Base-by-base conservation (phyloP, 2,113 vertebrate species). In the Hyla sarda region DNA sequence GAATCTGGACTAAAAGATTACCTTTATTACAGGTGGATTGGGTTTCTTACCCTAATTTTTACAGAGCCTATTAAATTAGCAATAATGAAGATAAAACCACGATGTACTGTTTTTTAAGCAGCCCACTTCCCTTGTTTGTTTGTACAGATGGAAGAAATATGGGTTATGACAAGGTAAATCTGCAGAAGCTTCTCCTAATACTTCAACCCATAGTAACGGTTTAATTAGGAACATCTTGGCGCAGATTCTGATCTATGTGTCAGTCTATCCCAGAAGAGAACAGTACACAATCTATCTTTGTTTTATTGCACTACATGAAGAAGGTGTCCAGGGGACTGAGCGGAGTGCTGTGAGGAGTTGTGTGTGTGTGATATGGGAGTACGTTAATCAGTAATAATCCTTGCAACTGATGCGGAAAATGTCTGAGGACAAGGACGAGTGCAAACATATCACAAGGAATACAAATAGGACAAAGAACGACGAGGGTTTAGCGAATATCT, bases 211-310 rank as follows among this genome's bases (percentile, higher is more conserved):
- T 92, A 90, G 93, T 92, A 93, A 93, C 89, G 87, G 91, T 90
- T 92, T 94, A 94, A 95, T 94, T 94, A 94, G 91, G 84, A 91
- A 90, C 90, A 87, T 91, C 90, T 92, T 92, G 92, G 93, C 92
- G 92, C 90, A 76, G 73, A 92, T 92, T 91, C 92, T 89, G 92
- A 92, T 92, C 90, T 92, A 88, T 91, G 94, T 94, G 93, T 91
- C 91, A 90, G 93, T 93, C 94, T 93, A 93, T 93, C 94, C 91
- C 92, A 93, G 91, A 92, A 90, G 93, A 93, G 91, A 94, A 93
- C 91, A 92, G 91, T 92, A 91, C 90, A 88, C 92, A 93, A 96
- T 96, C 94, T 92, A 95, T 96, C 95, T 96, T 93, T 91, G 91
- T 92, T 90, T 92, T 92, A 93, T 92, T 88, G 87, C 87, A 65